Evolutionary conservation across 2,888 invertebrate genomes (phyloP), one percentile per base, ranked within the genome.

Genomic region (Endotricha flammealis): DNA sequence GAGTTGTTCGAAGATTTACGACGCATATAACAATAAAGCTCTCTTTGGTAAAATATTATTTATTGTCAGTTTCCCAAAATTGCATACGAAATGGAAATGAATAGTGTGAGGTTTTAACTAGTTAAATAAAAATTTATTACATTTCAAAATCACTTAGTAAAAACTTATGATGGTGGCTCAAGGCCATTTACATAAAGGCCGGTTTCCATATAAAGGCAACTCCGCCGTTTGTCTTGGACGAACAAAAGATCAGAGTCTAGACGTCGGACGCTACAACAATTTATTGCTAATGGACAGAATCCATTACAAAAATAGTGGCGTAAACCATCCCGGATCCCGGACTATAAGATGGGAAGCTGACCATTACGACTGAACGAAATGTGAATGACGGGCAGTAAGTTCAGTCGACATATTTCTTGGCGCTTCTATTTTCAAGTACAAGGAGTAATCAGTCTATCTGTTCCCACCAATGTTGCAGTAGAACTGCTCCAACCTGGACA

Each of bases 241-340:
- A 29, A 29, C 29, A 29, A 47, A 47, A 44, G 39, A 41, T 42
- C 42, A 36, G 12, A 27, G 44, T 44, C 44, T 44, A 41, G 47
- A 47, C 46, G 41, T 12, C 11, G 23, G 22, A 35, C 39, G 39
- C 31, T 32, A 35, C 47, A 46, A 53, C 54, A 66, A 67, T 64
- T 64, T 65, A 62, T 66, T 53, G 54, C 64, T 77, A 76, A 79
- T 76, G 73, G 72, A 66, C 64, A 52, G 62, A 63, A 62, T 67
- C 72, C 74, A 75, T 79, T 76, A 77, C 73, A 64, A 71, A 70
- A 70, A 74, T 73, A 68, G 62, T 60, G 40, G 37, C 46, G 44
- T 46, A 44, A 42, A 46, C 38, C 44, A 42, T 46, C 43, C 43
- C 36, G 44, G 34, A 20, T 20, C 16, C 20, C 6, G n/a, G 20